These are phyloP conservation scores for Trichonephila clavipes DNA, from an alignment of 1,140 invertebrate genomes.

Conservation along the genomic window DNA sequence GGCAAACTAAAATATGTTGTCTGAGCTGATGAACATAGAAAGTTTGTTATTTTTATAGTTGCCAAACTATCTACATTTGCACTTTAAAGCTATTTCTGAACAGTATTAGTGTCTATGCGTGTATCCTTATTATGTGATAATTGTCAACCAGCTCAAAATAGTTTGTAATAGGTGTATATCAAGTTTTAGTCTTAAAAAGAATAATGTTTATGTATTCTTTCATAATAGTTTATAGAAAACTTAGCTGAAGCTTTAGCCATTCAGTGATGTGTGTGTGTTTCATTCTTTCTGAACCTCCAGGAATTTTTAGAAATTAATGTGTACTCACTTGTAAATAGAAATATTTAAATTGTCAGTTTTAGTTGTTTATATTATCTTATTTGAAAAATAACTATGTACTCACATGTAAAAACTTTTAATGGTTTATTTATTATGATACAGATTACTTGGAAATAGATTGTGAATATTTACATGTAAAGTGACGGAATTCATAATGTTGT, in stretches of 20 bases:
- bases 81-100: conserved; percentile 18
- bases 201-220: neutral
- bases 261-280: neutral
- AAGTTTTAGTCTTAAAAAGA: neutral
- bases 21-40: conserved; percentile 45
- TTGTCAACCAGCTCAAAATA: conserved; percentile 50
- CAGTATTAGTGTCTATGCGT: conserved; percentile 53
- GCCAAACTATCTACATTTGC: conserved; percentile 44
- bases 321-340: neutral
- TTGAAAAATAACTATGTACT: neutral
- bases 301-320: neutral
- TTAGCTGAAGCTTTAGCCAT: neutral
- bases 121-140: conserved; percentile 53
- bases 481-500: too few species aligned
- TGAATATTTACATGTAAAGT: too few species aligned
- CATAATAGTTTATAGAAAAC: conserved; percentile 3
- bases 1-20: neutral
- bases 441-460: too few species aligned
- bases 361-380: neutral
- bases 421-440: too few species aligned
- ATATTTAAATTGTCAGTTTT: neutral
- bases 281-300: neutral
- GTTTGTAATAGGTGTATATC: neutral
- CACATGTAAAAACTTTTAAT: too few species aligned
- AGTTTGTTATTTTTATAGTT: conserved; percentile 61